These are phyloP conservation scores for Drosophila flavopinicola DNA, from an alignment of 2,888 invertebrate species.

Conservation along the genomic window DNA sequence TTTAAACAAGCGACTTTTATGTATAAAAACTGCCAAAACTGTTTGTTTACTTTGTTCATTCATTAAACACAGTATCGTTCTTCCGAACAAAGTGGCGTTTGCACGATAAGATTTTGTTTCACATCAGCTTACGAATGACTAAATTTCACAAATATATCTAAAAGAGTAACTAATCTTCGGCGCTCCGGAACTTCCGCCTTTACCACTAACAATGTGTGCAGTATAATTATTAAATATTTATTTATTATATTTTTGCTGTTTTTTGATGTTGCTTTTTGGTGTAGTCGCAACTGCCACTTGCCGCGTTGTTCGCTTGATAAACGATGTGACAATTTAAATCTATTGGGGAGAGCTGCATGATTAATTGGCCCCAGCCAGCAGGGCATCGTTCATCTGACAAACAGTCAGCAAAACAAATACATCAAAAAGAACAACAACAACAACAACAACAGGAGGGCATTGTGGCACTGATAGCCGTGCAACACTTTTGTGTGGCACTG, in stretches of 20 bases:
- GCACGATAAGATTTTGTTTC: no score
- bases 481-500: constrained; percentile 54
- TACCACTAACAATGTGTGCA: neutral
- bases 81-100: no score
- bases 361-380: constrained; percentile 65
- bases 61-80: no score
- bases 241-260: constrained; percentile 23
- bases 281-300: constrained; percentile 19
- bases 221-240: constrained; percentile 50
- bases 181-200: neutral
- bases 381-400: constrained; percentile 47
- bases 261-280: constrained; percentile 2
- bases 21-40: no score
- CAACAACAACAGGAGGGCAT: constrained; percentile 15
- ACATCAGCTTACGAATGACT: no score
- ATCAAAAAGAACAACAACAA: constrained; percentile 35
- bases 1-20: no score
- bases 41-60: no score
- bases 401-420: constrained; percentile 50
- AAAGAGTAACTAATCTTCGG: neutral
- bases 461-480: constrained; percentile 19
- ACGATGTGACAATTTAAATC: constrained; percentile 80
- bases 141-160: neutral
- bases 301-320: constrained; percentile 57
- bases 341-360: constrained; percentile 70